phyloP scores from a whole-genome alignment of 1,140 invertebrate species.

The Melanaphis sacchari region DNA sequence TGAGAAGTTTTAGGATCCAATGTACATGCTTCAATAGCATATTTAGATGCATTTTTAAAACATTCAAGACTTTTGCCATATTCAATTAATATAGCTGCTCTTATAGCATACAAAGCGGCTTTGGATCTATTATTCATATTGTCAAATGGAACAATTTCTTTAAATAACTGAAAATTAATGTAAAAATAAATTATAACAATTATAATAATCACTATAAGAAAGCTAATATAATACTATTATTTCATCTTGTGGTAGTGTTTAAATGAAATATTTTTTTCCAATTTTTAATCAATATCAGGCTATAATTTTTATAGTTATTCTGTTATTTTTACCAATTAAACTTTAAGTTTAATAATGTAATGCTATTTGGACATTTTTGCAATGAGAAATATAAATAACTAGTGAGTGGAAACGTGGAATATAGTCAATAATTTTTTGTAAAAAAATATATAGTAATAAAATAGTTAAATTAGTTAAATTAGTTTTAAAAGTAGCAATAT shows the following conservation, averaged over 20 bases:
- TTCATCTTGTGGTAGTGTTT: background rate
- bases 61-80: background rate
- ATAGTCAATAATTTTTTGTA: too few species aligned
- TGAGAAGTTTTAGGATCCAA: conserved; percentile 33
- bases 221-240: background rate
- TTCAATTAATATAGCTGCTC: conserved; percentile 39
- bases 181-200: background rate
- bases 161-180: conserved; percentile 26
- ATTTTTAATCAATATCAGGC: background rate
- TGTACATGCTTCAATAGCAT: conserved; percentile 22
- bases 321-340: background rate
- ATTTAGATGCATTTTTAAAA: conserved; percentile 37
- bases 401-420: background rate
- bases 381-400: background rate
- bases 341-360: background rate
- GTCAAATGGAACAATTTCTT: conserved; percentile 45
- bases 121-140: conserved; percentile 39
- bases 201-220: background rate
- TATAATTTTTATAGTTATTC: background rate
- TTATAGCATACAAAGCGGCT: conserved; percentile 16
- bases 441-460: background rate
- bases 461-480: background rate
- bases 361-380: background rate
- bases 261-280: too few species aligned
- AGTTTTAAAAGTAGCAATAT: background rate